phyloP scores from a whole-genome alignment of 2,888 invertebrate genomes.

The Gortyna flavago region DNA sequence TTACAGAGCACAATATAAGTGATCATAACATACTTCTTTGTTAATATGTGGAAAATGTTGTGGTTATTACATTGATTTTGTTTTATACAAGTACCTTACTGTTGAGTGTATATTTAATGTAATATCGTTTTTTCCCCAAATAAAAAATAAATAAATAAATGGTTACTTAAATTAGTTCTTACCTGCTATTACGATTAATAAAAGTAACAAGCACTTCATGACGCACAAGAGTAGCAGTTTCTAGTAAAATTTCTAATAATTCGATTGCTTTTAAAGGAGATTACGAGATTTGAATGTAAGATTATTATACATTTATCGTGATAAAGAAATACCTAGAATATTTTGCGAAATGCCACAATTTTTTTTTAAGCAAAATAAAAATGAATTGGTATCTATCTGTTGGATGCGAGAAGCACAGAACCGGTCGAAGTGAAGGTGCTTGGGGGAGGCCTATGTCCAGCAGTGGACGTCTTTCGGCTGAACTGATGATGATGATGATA shows the following conservation, averaged over 20 bases:
- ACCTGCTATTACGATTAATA: slow-evolving; percentile 50
- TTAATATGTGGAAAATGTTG: too few relatives aligned
- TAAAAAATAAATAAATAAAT: too few relatives aligned
- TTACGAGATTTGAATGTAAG: slow-evolving; percentile 11
- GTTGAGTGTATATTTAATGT: too few relatives aligned
- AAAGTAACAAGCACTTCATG: slow-evolving; percentile 51
- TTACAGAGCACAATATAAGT: background rate
- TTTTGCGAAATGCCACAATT: background rate
- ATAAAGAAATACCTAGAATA: background rate
- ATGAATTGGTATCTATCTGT: background rate
- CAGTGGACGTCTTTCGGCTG: too few relatives aligned
- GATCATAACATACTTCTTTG: too few relatives aligned
- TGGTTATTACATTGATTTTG: too few relatives aligned
- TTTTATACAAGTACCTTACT: too few relatives aligned
- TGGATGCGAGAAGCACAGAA: too few relatives aligned
- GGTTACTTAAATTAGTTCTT: background rate
- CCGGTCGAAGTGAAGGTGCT: too few relatives aligned
- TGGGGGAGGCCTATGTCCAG: too few relatives aligned
- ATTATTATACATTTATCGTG: slow-evolving; percentile 24
- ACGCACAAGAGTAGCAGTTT: slow-evolving; percentile 1
- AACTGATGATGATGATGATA: too few relatives aligned
- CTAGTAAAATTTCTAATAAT: slow-evolving; percentile 13
- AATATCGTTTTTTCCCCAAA: too few relatives aligned
- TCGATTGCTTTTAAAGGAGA: slow-evolving; percentile 1
- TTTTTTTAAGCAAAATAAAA: background rate